These are phyloP conservation scores for Monodelphis domestica DNA, from an alignment of 2,797 vertebrate species.

Conservation along the genomic window DNA sequence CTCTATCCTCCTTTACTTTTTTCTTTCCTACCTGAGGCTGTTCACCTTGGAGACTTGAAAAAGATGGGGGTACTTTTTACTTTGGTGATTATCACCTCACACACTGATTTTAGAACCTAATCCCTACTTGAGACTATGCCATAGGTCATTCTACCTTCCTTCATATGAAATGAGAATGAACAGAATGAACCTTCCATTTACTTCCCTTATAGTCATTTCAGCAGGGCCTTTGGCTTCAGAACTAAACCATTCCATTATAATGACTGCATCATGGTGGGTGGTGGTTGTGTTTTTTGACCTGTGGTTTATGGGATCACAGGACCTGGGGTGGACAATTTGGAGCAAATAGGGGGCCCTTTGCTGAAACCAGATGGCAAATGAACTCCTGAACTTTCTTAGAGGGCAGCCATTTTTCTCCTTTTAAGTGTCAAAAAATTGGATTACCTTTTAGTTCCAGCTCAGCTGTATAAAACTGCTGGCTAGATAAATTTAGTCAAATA, in stretches of 20 bases:
- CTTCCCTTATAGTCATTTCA: not conserved
- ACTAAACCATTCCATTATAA: not conserved
- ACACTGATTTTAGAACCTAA: not conserved
- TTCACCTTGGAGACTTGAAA: not conserved
- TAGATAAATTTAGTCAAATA: not conserved
- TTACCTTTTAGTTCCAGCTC: not conserved
- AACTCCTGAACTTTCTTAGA: not conserved
- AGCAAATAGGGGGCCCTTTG: not conserved
- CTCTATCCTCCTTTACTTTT: too few relatives aligned
- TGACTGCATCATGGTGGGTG: not conserved
- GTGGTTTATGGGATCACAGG: not conserved
- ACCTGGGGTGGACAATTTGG: not conserved
- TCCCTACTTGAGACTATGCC: not conserved
- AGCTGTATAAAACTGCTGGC: not conserved
- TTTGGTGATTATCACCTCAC: too few relatives aligned
- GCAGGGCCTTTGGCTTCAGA: not conserved
- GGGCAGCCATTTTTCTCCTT: conserved; percentile 21
- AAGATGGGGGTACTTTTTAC: not conserved
- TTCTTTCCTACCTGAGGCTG: not conserved
- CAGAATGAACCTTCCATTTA: not conserved
- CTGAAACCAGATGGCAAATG: not conserved
- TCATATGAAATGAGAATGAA: not conserved
- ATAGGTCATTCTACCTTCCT: not conserved
- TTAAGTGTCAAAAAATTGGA: conserved; percentile 31
- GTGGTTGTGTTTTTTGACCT: not conserved